These are phyloP conservation scores for Latrodectus elegans DNA, from an alignment of 2,888 invertebrate genomes.

Conservation along the genomic window DNA sequence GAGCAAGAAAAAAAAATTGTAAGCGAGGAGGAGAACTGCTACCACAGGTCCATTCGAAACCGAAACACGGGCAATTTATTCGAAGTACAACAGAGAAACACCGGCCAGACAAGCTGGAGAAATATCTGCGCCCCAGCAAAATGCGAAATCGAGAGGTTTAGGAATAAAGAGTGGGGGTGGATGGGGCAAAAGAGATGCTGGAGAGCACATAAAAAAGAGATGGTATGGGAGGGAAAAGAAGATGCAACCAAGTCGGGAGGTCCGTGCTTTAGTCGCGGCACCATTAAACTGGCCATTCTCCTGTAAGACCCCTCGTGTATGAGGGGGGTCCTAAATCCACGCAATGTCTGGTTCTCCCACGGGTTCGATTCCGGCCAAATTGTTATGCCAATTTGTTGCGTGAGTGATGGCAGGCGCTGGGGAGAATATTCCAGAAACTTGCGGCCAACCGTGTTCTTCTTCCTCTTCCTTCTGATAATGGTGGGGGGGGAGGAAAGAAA, in stretches of 20 bases:
- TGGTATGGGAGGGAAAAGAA: background rate
- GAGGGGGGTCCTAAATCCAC: constrained; percentile 57
- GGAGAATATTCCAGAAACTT: constrained; percentile 36
- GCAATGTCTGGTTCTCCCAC: constrained; percentile 60
- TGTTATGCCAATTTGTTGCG: constrained; percentile 69
- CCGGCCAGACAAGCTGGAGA: constrained; percentile 58
- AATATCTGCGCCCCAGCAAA: constrained; percentile 58
- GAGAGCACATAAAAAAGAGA: background rate
- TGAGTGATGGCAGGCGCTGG: constrained; percentile 54
- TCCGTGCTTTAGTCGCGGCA: constrained; percentile 29
- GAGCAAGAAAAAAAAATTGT: background rate
- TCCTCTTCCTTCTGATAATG: background rate
- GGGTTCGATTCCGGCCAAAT: constrained; percentile 67
- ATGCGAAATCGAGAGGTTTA: constrained; percentile 32
- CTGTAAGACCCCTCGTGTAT: constrained; percentile 54
- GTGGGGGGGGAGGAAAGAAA: constrained; percentile 38
- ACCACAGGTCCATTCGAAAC: constrained; percentile 27
- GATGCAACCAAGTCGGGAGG: constrained; percentile 37
- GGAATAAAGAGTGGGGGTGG: constrained; percentile 8
- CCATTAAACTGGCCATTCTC: constrained; percentile 63
- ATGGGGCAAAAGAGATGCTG: background rate
- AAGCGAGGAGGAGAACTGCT: constrained; percentile 14
- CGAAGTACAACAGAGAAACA: constrained; percentile 59
- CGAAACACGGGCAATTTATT: constrained; percentile 68
- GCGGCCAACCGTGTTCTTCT: constrained; percentile 59